Evolutionary conservation across 2,113 vertebrate species (phyloP), one percentile per base, ranked within the genome.

Genomic region (Neomonachus schauinslandi): DNA sequence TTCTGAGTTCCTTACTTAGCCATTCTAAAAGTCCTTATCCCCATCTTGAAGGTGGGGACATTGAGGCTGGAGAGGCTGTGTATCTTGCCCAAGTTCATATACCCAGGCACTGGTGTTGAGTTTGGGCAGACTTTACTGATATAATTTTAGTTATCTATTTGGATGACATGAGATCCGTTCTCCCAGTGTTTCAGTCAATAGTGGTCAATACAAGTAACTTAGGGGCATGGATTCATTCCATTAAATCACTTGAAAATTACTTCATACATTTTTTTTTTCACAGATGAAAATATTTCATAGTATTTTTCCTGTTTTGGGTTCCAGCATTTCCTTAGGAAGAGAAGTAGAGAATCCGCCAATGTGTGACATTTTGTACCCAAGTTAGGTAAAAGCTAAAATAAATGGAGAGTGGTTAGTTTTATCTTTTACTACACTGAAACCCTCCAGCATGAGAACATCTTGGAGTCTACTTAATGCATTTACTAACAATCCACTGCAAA

Each of bases 191-290:
- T 33, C 55, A 13, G 10, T 55, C 24, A 39, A 53, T 53, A 57
- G 2, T 9, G 46, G 19, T 21, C 28, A 79, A 15, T 57, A 46
- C 83, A 82, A 91, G 33, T 63, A 55, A 57, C 36, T 33, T 24
- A 46, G 14, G 46, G 26, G 5, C 19, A 11, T 71, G 9, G 15
- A 80, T 59, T 83, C 63, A 88, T 31, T 46, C n/a, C 24, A 55
- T 51, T 31, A 42, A 57, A 21, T 95, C 39, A 31, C 71, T 90
- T 79, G 81, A 42, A 95, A 96, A 87, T 90, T 24, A 83, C n/a
- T 59, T 74, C 18, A 21, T 11, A 7, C 11, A n/a, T 11, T 61
- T 87, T 83, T 67, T 83, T 83, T 90, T 61, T 81, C 53, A 83
- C 24, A 59, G 36, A 71, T 85, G 74, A 89, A 89, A 94, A 26